Evolutionary conservation across 1,140 invertebrate species (phyloP), one percentile per base, ranked within the genome.

Genomic region (Charaxes varanes): DNA sequence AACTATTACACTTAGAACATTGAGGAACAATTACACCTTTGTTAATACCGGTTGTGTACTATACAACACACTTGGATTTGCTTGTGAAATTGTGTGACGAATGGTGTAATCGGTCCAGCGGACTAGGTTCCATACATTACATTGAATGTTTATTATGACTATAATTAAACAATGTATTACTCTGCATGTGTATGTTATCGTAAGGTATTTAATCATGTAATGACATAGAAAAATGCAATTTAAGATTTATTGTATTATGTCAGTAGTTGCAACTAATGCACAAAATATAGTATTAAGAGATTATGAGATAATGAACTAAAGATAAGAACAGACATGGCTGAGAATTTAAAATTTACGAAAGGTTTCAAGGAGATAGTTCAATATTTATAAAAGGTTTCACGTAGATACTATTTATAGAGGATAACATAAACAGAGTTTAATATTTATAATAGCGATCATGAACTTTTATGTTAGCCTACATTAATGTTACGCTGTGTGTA

Each of bases 1-100:
- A 11, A 16, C 28, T 50, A 24, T 24, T 35, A 38, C 30, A 19
- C 28, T 27, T 18, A 37, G 31, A 15, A 11, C 24, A 47, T n/a
- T 10, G 37, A 12, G 44, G 44, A 34, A 22, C 17, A n/a, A 13
- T 47, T 41, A 47, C 44, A 47, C 17, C 16, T 30, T 26, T 30
- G 7, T 35, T 14, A 18, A 40, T 21, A 6, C 6, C 14, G 15
- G 7, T 22, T 30, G 30, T 13, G 4, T 37, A 4, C 12, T 13
- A 35, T 15, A n/a, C n/a, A n/a, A n/a, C n/a, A n/a, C n/a, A n/a
- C n/a, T n/a, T n/a, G n/a, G n/a, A n/a, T n/a, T n/a, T n/a, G n/a
- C n/a, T n/a, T n/a, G n/a, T 18, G 6, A 8, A 40, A 4, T 27
- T 21, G 6, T 13, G 8, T 22, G 11, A 30, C 23, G 6, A 23